A percentile compares a stretch with the other conserved stretches of the same genome.
Evolutionary conservation across 2,113 vertebrate genomes (phyloP).

Genomic region (Phylloscopus trochilus): DNA sequence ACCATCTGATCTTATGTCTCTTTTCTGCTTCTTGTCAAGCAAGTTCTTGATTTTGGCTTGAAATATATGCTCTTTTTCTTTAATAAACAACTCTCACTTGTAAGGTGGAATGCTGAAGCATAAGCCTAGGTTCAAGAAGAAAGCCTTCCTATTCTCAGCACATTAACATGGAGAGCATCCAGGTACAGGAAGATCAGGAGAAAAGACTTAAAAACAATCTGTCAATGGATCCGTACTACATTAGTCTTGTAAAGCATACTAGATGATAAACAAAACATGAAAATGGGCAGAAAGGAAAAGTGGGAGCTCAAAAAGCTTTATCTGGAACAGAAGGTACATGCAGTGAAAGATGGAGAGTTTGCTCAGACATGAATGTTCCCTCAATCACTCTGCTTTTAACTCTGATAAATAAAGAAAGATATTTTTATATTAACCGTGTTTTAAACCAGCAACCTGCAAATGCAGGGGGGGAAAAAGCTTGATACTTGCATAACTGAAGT

Average conservation of each 20-base stretch:
- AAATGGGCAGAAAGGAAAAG: neutral
- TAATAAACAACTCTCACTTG: neutral
- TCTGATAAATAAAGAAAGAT: neutral
- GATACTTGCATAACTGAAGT: neutral
- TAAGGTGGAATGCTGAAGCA: neutral
- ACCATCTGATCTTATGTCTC: neutral
- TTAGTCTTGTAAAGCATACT: neutral
- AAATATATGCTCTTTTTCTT: neutral
- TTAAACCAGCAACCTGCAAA: neutral
- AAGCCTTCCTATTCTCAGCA: neutral
- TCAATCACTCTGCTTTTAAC: neutral
- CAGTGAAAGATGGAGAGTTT: neutral
- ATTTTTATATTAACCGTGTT: neutral
- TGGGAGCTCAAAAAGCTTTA: neutral
- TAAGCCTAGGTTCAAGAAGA: neutral
- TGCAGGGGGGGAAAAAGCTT: too few relatives aligned
- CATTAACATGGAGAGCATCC: neutral
- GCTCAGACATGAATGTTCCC: neutral
- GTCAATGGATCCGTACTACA: neutral
- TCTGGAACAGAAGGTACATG: neutral
- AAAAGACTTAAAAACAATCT: neutral
- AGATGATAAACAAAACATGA: neutral
- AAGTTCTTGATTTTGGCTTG: neutral
- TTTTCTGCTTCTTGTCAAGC: constrained; percentile 22
- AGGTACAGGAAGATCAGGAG: neutral